Evolutionary conservation across 2,888 invertebrate species (phyloP).

Genomic region (Agriotes lineatus): DNA sequence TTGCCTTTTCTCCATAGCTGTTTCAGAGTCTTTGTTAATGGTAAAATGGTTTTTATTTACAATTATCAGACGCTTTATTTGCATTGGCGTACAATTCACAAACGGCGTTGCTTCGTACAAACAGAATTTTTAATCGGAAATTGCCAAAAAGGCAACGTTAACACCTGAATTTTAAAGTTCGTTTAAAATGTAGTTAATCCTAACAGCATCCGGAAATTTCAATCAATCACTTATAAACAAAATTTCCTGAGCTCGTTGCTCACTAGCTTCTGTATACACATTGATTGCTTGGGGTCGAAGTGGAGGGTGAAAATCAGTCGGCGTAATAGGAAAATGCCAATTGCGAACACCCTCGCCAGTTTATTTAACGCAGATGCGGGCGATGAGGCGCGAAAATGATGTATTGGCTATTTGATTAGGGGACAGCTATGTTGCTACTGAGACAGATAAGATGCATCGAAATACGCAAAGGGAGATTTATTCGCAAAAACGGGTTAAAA

Average conservation of each 20-base stretch:
- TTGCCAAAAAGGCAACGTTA: no score
- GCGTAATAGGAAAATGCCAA: slow-evolving; percentile 42
- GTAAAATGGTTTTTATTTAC: no score
- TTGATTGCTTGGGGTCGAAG: slow-evolving; percentile 24
- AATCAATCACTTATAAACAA: slow-evolving; percentile 12
- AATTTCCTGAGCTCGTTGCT: background rate
- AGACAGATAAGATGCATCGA: background rate
- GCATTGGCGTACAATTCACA: no score
- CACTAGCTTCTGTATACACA: slow-evolving; percentile 11
- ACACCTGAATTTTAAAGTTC: no score
- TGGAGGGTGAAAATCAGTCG: slow-evolving; percentile 33
- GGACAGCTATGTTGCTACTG: background rate
- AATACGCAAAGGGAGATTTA: no score
- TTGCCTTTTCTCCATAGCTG: no score
- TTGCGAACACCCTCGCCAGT: slow-evolving; percentile 29
- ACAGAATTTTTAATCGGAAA: no score
- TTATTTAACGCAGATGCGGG: slow-evolving; percentile 25
- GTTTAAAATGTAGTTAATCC: slow-evolving; percentile 4
- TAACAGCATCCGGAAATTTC: background rate
- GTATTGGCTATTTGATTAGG: slow-evolving; percentile 25
- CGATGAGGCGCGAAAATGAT: slow-evolving; percentile 29
- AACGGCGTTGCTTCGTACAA: no score
- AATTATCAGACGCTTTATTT: no score
- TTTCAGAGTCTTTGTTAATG: no score
- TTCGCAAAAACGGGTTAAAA: no score